Base-by-base conservation (phyloP, 2,113 vertebrate genomes). In the Tringa solitaria region DNA sequence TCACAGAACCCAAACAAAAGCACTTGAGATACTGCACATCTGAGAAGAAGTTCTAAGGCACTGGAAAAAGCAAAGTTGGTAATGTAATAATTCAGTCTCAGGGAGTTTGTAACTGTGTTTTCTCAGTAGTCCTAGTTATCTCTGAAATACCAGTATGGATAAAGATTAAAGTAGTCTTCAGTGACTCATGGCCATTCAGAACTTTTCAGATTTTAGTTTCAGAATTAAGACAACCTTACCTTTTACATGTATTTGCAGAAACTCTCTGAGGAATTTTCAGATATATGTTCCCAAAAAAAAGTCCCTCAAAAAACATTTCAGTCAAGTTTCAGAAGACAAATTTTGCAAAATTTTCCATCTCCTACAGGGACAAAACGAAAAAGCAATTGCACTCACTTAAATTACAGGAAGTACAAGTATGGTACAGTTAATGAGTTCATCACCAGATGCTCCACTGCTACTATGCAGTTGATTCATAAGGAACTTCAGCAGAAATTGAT, bases 251-350 rank as follows among this genome's bases (percentile, higher is more conserved):
- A 26, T 15, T 84, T 87, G n/a, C 12, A 65, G 26, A 83, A 86
- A 51, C 5, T 51, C 75, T 76, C 63, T 81, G 28, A 76, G 27
- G 39, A 81, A 33, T 60, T 84, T 92, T 88, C 20, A 72, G 5
- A 1, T 45, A 8, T 12, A 23, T 1, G 8, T 56, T 75, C 8
- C 5, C 5, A 4, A 19, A 32, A 72, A 76, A 11, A 21, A 2
- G 8, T 28, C 2, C 4, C 0, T 0, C 1, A 2, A 26, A 54
- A 78, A 50, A 9, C 2, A n/a, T 12, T 78, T 69, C 26, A 61
- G 5, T 6, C 60, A 37, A 83, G 19, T 51, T 76, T 64, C 46
- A 43, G n/a, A 63, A 63, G n/a, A 51, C 1, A 61, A 48, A 63
- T 84, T 72, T 92, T 63, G 28, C 5, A 50, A 77, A 77, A 50